Percentiles rank a stretch among this genome's conserved stretches.
phyloP scores from a whole-genome alignment of 2,888 invertebrate genomes.

The Operophtera brumata region DNA sequence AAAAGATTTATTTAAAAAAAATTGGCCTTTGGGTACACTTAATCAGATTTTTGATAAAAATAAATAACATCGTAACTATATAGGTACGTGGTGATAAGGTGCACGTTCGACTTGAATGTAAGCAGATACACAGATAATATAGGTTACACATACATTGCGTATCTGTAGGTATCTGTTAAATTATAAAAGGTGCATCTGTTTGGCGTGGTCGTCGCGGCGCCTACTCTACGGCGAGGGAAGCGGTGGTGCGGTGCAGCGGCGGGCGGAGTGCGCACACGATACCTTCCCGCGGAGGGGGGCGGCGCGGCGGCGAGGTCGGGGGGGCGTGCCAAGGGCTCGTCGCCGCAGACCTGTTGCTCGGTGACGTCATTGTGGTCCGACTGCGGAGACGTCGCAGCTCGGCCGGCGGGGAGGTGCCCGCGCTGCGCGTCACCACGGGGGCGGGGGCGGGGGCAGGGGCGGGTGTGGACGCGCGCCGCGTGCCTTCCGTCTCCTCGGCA shows the following conservation, averaged over 20 bases:
- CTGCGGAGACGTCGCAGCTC: slow-evolving; percentile 30
- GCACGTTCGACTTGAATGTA: slow-evolving; percentile 4
- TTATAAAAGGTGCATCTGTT: slow-evolving; percentile 5
- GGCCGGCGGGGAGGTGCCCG: slow-evolving; percentile 21
- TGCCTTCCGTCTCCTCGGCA: slow-evolving; percentile 45
- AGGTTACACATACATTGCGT: not conserved
- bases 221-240: slow-evolving; percentile 62
- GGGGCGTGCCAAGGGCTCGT: slow-evolving; percentile 48
- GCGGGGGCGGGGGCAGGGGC: slow-evolving; percentile 38
- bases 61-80: not conserved
- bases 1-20: slow-evolving; percentile 27
- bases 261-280: slow-evolving; percentile 46
- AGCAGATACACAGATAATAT: not conserved
- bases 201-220: slow-evolving; percentile 25
- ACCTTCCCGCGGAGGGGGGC: slow-evolving; percentile 51
- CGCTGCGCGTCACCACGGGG: slow-evolving; percentile 9
- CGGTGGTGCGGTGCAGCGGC: slow-evolving; percentile 55
- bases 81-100: slow-evolving; percentile 6
- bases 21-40: not conserved
- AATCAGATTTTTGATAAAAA: not conserved
- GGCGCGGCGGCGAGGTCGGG: slow-evolving; percentile 47
- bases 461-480: slow-evolving; percentile 52
- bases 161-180: not conserved
- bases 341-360: slow-evolving; percentile 48
- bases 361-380: slow-evolving; percentile 50